Evolutionary conservation across 1,140 invertebrate genomes (phyloP).

Genomic region (Drosophila teissieri): DNA sequence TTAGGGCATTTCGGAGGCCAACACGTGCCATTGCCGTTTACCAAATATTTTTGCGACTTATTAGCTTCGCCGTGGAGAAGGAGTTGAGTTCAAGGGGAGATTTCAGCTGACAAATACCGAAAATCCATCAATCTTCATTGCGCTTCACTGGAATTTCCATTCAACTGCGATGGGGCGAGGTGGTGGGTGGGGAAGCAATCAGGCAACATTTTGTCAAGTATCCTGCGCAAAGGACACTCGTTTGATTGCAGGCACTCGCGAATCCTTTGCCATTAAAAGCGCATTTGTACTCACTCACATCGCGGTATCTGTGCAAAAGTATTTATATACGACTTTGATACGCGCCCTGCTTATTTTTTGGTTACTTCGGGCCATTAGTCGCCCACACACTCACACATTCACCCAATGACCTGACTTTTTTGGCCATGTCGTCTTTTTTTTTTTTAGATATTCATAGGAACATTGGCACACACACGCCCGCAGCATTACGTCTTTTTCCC

Average conservation of each 20-base stretch:
- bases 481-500: conserved; percentile 69
- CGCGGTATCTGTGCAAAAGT: conserved; percentile 21
- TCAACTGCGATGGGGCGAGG: background rate
- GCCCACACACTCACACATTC: conserved; percentile 13
- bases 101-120: conserved; percentile 50
- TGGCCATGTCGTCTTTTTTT: conserved; percentile 31
- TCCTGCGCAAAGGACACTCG: conserved; percentile 22
- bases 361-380: conserved; percentile 44
- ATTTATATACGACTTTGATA: conserved; percentile 56
- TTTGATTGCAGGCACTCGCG: conserved; percentile 32
- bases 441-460: conserved; percentile 64
- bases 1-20: conserved; percentile 40
- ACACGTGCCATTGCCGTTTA: conserved; percentile 51
- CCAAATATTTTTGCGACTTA: conserved; percentile 66
- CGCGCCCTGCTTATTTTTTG: conserved; percentile 51
- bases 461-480: conserved; percentile 52
- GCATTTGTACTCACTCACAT: conserved; percentile 53
- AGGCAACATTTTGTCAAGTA: conserved; percentile 56
- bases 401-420: conserved; percentile 66
- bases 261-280: conserved; percentile 70
- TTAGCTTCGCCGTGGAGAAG: conserved; percentile 44
- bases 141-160: conserved; percentile 44
- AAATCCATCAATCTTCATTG: conserved; percentile 76
- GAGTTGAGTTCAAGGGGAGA: conserved; percentile 14
- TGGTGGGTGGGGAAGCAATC: conserved; percentile 37